phyloP scores from a whole-genome alignment of 2,113 vertebrate genomes.

The Merops nubicus region DNA sequence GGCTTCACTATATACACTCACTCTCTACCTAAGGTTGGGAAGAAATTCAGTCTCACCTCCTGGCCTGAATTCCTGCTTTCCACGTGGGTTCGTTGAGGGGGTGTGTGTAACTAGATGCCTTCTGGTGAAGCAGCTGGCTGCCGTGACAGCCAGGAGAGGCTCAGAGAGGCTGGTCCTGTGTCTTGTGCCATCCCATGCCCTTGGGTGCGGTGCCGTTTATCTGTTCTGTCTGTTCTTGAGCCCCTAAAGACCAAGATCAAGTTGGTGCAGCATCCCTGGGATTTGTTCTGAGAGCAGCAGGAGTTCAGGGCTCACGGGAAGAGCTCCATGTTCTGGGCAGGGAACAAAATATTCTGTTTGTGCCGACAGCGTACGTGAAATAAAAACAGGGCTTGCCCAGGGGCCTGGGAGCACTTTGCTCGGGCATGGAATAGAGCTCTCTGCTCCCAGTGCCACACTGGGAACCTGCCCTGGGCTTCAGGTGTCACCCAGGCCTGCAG shows the following conservation, averaged over 20 bases:
- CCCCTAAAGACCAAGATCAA: background rate
- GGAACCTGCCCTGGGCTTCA: background rate
- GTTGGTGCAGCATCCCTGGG: background rate
- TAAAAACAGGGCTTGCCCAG: background rate
- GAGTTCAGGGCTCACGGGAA: background rate
- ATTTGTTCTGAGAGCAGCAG: background rate
- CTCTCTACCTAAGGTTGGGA: background rate
- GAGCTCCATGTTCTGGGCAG: background rate
- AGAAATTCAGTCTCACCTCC: background rate
- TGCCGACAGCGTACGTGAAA: background rate
- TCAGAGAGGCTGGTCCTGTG: background rate
- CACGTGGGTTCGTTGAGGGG: background rate
- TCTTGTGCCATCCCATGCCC: background rate
- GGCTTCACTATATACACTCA: background rate
- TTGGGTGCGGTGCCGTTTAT: background rate
- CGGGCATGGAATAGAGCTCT: background rate
- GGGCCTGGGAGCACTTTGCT: background rate
- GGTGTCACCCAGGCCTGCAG: background rate
- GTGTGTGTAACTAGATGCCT: fast-evolving
- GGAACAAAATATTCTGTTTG: conserved; percentile 31
- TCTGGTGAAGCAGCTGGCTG: background rate
- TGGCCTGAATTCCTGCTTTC: background rate
- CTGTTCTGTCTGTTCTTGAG: background rate
- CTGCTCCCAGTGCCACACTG: background rate
- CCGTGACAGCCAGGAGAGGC: background rate